Percentiles rank a stretch among this genome's conserved stretches.
phyloP scores from a whole-genome alignment of 2,888 invertebrate genomes.

The Nebria brevicollis region DNA sequence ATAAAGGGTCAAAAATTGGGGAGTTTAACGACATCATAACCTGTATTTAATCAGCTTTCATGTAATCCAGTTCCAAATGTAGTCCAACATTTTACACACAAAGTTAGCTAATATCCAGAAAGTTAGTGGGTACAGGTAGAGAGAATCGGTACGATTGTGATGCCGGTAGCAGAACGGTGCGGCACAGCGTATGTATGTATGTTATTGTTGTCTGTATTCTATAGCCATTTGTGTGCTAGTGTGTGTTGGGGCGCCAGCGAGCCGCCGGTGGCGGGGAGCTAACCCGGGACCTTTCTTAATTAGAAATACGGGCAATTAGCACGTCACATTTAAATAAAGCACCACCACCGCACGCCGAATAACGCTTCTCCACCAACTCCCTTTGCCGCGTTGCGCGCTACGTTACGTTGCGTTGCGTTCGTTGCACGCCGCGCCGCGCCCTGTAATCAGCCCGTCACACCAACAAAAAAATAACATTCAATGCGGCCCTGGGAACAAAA shows the following conservation, averaged over 20 bases:
- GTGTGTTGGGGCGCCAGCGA: constrained; percentile 51
- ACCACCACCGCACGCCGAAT: constrained; percentile 32
- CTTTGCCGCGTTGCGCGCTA: not conserved
- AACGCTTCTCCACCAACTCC: constrained; percentile 12
- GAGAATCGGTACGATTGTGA: not conserved
- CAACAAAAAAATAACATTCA: constrained; percentile 45
- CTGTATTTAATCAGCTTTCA: not conserved
- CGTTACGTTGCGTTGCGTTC: not conserved
- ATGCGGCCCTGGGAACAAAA: constrained; percentile 41
- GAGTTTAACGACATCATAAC: not conserved
- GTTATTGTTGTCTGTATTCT: not conserved
- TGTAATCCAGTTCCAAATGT: not conserved
- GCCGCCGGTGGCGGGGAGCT: constrained; percentile 52
- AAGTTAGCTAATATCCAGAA: not conserved
- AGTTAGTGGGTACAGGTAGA: not conserved
- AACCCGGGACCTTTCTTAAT: constrained; percentile 53
- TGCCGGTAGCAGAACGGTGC: not conserved
- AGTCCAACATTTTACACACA: not conserved
- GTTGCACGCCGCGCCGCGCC: constrained; percentile 25
- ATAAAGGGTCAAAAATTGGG: not conserved
- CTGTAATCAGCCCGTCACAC: constrained; percentile 45
- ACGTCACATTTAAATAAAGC: constrained; percentile 54
- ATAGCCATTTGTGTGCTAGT: not conserved
- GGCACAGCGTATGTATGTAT: not conserved
- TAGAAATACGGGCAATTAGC: constrained; percentile 55